phyloP scores from a whole-genome alignment of 2,113 vertebrate species.

The Phylloscopus trochiloides region DNA sequence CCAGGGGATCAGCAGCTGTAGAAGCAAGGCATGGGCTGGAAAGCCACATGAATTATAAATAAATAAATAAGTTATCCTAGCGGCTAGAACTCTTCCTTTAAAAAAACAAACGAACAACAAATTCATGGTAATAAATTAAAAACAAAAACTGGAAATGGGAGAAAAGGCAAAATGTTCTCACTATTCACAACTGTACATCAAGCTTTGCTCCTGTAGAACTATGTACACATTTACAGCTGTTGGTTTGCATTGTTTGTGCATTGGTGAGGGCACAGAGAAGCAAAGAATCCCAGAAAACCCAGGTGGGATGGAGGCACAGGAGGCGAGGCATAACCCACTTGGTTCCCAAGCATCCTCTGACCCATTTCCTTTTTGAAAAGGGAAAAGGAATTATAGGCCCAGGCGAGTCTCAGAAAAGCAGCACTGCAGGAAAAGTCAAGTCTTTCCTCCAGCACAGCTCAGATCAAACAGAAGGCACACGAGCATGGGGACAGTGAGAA shows the following conservation, averaged over 20 bases:
- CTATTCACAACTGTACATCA: slow-evolving; percentile 74
- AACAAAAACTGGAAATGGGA: neutral
- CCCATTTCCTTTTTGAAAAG: slow-evolving; percentile 25
- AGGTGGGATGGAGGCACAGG: slow-evolving; percentile 46
- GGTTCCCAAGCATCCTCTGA: slow-evolving; percentile 59
- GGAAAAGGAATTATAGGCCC: slow-evolving; percentile 26
- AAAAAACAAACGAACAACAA: neutral
- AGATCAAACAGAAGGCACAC: slow-evolving; percentile 82
- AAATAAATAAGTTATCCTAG: slow-evolving; percentile 87
- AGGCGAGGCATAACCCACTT: slow-evolving; percentile 9
- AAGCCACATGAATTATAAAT: slow-evolving; percentile 87
- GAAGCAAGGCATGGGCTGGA: slow-evolving; percentile 77
- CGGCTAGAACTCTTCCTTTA: slow-evolving; percentile 57
- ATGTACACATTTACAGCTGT: slow-evolving; percentile 77
- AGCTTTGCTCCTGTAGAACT: slow-evolving; percentile 64
- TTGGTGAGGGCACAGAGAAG: slow-evolving; percentile 67
- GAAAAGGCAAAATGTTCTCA: slow-evolving; percentile 31
- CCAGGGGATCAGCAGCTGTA: slow-evolving; percentile 64
- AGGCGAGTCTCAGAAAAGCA: slow-evolving; percentile 72
- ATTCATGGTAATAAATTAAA: slow-evolving; percentile 77
- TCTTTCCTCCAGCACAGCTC: slow-evolving; percentile 78
- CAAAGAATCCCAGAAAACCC: slow-evolving; percentile 69
- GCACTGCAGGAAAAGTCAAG: slow-evolving; percentile 79
- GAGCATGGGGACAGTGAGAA: slow-evolving; percentile 60
- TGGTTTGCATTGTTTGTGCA: slow-evolving; percentile 84